phyloP scores from a whole-genome alignment of 2,888 invertebrate genomes.

The Drosophila multiciliata region DNA sequence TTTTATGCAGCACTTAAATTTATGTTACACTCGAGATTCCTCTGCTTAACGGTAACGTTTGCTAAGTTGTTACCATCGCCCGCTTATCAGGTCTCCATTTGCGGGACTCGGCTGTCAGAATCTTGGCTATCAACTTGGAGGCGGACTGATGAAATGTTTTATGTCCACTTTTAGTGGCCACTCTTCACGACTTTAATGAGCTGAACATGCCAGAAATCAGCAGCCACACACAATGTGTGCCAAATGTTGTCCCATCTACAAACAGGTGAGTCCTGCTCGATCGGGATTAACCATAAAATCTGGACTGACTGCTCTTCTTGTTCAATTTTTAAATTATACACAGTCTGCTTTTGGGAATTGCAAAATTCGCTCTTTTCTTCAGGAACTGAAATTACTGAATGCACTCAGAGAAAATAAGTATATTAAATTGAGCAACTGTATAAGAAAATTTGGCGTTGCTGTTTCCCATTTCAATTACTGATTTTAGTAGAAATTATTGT shows the following conservation, averaged over 20 bases:
- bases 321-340: slow-evolving; percentile 30
- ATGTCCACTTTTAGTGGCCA: slow-evolving; percentile 60
- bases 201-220: slow-evolving; percentile 38
- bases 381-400: slow-evolving; percentile 3
- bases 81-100: slow-evolving; percentile 56
- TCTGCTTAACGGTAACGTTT: slow-evolving; percentile 54
- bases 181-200: slow-evolving; percentile 55
- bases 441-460: too few species aligned
- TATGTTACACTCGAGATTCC: slow-evolving; percentile 76
- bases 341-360: slow-evolving; percentile 5
- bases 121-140: slow-evolving; percentile 11
- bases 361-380: background rate
- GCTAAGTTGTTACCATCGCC: slow-evolving; percentile 25
- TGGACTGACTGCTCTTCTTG: background rate
- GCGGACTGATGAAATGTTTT: slow-evolving; percentile 58
- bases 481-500: background rate
- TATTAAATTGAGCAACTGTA: background rate
- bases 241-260: slow-evolving; percentile 30
- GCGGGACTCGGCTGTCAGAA: background rate
- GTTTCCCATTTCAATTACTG: background rate
- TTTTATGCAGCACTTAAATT: slow-evolving; percentile 78
- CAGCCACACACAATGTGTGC: slow-evolving; percentile 39
- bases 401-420: background rate
- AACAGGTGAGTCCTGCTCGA: background rate
- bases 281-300: slow-evolving; percentile 14